Percentiles rank a stretch among this genome's conserved stretches.
These are phyloP conservation scores for Gymnopithys bicolor DNA, from an alignment of 2,797 vertebrate species.

Conservation along the genomic window DNA sequence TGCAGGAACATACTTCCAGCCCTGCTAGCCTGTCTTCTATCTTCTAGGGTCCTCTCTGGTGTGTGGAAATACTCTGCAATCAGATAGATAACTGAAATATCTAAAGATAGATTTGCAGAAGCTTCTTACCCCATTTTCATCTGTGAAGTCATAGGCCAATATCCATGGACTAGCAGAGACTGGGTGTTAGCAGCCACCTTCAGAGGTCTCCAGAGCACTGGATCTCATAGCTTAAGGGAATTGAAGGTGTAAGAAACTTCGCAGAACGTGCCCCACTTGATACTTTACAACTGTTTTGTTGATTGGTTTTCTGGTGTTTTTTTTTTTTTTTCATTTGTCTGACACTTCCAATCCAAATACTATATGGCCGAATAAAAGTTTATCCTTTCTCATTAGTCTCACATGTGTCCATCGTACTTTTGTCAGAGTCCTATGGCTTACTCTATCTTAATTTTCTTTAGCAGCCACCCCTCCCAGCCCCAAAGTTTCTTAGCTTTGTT, in stretches of 20 bases:
- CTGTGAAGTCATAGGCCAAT: neutral
- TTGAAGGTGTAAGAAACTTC: neutral
- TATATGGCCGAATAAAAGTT: neutral
- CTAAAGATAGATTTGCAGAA: neutral
- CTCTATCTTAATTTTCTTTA: neutral
- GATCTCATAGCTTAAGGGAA: neutral
- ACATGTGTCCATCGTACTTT: neutral
- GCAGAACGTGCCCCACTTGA: neutral
- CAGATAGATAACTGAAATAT: neutral
- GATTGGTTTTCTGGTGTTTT: rapidly evolving
- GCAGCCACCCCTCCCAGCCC: neutral
- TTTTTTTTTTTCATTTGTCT: neutral
- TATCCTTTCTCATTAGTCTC: neutral
- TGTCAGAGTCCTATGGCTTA: neutral
- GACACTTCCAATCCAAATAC: neutral
- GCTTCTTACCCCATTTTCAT: neutral
- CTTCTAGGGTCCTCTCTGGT: neutral
- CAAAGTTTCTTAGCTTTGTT: neutral
- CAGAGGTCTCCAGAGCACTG: neutral
- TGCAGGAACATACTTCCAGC: neutral
- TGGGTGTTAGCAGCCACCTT: neutral
- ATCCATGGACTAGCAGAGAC: neutral
- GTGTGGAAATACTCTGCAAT: neutral
- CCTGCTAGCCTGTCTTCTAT: neutral
- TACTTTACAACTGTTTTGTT: neutral